phyloP scores from a whole-genome alignment of 2,113 vertebrate species.

The Rhodinocichla rosea region DNA sequence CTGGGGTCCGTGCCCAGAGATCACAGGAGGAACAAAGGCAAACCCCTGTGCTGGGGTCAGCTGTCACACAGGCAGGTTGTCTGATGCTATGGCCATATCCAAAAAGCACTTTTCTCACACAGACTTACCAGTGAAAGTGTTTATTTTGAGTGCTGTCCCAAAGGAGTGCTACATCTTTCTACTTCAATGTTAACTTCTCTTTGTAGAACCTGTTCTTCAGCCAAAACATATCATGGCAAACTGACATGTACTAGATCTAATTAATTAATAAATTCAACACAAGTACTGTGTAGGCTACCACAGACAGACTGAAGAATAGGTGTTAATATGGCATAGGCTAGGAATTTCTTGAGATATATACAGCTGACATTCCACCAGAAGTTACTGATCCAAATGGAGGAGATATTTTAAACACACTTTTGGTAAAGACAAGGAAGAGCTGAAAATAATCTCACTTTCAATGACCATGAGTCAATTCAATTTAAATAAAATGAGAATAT shows the following conservation, averaged over 20 bases:
- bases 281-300: neutral
- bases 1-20: neutral
- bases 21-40: neutral
- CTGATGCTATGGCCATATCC: neutral
- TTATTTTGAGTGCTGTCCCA: neutral
- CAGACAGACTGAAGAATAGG: neutral
- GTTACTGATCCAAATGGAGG: neutral
- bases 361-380: neutral
- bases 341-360: neutral
- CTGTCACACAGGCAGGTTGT: fast-evolving
- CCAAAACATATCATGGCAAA: neutral
- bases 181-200: neutral
- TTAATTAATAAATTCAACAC: neutral
- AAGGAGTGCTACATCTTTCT: neutral
- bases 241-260: neutral
- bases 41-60: neutral
- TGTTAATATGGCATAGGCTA: neutral
- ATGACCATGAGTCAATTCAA: neutral
- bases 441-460: neutral
- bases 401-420: neutral
- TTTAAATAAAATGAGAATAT: neutral
- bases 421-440: neutral
- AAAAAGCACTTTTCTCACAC: neutral
- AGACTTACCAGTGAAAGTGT: neutral
- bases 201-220: neutral